Evolutionary conservation across 2,797 vertebrate genomes (phyloP).

Genomic region (Lagodon rhomboides): DNA sequence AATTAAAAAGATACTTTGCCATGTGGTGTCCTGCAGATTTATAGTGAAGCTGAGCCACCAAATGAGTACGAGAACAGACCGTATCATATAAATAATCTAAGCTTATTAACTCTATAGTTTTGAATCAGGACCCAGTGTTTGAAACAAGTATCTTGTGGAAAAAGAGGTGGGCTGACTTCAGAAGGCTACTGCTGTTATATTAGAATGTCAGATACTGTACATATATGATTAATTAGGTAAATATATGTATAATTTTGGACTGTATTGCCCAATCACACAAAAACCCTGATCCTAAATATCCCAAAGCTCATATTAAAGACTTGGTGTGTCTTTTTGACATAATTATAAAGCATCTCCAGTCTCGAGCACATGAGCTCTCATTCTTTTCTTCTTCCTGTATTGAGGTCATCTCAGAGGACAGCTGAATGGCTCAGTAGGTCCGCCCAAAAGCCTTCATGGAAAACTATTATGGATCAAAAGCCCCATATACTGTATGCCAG

Average conservation of each 20-base stretch:
- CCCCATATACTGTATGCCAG: constrained; percentile 1
- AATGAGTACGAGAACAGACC: not conserved
- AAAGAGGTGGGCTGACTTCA: not conserved
- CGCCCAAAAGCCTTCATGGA: constrained; percentile 26
- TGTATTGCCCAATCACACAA: too few species aligned
- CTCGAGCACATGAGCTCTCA: not conserved
- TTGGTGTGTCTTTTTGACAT: not conserved
- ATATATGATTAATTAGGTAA: not conserved
- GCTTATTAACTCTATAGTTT: not conserved
- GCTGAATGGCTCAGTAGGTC: constrained; percentile 41
- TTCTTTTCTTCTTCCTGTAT: constrained; percentile 3
- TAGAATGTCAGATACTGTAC: too few species aligned
- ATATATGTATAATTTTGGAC: not conserved
- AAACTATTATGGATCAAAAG: constrained; percentile 28
- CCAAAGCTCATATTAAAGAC: not conserved
- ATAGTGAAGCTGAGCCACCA: not conserved
- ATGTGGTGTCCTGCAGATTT: not conserved
- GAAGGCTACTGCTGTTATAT: not conserved
- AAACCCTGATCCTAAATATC: not conserved
- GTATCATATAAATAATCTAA: not conserved
- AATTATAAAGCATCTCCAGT: not conserved
- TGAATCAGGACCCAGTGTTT: not conserved
- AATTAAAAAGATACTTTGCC: too few species aligned
- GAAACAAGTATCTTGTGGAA: not conserved
- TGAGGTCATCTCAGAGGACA: constrained; percentile 35